A percentile compares a stretch with the other conserved stretches of the same genome.
Evolutionary conservation across 2,113 vertebrate species (phyloP).

Genomic region (Calyptommatus sinebrachiatus): DNA sequence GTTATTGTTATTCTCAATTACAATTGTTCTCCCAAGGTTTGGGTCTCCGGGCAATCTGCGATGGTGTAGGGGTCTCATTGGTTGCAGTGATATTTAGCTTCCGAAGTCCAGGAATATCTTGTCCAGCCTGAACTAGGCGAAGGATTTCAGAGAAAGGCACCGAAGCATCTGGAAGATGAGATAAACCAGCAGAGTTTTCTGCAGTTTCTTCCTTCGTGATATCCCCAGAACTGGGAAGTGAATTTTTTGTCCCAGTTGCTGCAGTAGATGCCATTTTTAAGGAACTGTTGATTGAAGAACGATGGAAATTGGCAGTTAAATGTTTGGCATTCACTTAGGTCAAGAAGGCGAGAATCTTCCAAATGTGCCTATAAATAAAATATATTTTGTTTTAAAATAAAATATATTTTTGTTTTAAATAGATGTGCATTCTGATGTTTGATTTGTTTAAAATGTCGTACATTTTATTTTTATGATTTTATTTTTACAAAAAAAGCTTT

Average conservation of each 20-base stretch:
- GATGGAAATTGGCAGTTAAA: neutral
- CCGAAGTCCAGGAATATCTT: slow-evolving; percentile 34
- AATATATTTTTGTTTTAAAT: no score
- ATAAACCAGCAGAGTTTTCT: neutral
- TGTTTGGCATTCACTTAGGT: neutral
- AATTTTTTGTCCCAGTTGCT: neutral
- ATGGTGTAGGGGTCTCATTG: slow-evolving; percentile 14
- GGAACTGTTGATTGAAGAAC: no score
- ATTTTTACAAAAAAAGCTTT: no score
- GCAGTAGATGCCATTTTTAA: slow-evolving; percentile 3
- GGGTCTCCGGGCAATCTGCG: slow-evolving; percentile 29
- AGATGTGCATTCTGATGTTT: no score
- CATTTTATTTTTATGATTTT: no score
- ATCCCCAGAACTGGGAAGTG: neutral
- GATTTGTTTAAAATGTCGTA: no score
- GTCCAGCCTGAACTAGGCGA: slow-evolving; percentile 27
- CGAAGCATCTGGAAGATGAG: neutral
- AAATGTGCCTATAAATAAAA: neutral
- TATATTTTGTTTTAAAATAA: neutral
- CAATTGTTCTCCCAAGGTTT: slow-evolving; percentile 30
- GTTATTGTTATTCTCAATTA: neutral
- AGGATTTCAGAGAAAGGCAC: slow-evolving; percentile 33
- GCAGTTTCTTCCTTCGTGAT: neutral
- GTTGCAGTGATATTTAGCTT: slow-evolving; percentile 32
- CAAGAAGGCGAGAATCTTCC: neutral